Evolutionary conservation across 2,797 vertebrate species (phyloP).

Genomic region (Artibeus lituratus): DNA sequence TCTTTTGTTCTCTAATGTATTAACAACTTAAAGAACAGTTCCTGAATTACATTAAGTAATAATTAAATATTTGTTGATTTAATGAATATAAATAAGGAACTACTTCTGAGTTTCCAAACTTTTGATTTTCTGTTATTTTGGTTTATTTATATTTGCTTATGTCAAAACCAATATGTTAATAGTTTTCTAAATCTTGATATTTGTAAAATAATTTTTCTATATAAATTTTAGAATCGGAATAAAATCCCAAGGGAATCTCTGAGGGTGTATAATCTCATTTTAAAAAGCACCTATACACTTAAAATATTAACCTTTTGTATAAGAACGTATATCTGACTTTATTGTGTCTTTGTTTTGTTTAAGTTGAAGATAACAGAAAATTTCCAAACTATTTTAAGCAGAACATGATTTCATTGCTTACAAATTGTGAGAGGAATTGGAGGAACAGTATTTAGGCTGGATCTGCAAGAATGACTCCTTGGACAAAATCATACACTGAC

Average conservation of each 20-base stretch:
- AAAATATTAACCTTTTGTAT: neutral
- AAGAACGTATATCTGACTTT: neutral
- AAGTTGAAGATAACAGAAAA: neutral
- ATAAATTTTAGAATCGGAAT: neutral
- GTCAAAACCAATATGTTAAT: neutral
- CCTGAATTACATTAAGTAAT: neutral
- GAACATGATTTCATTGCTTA: neutral
- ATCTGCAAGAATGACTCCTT: neutral
- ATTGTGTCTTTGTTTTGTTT: neutral
- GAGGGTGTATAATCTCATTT: neutral
- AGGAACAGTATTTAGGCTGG: neutral
- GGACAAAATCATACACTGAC: neutral
- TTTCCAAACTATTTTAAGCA: neutral
- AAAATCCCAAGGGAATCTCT: neutral
- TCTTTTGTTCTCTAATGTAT: neutral
- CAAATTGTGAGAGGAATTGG: neutral
- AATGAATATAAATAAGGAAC: neutral
- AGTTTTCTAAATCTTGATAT: neutral
- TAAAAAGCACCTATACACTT: neutral
- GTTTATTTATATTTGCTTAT: neutral
- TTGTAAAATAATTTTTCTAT: neutral
- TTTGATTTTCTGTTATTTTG: neutral
- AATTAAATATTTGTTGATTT: neutral
- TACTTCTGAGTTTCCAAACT: neutral
- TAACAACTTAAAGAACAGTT: neutral